Evolutionary conservation across 2,888 invertebrate genomes (phyloP), one percentile per base, ranked within the genome.

Genomic region (Lepidonotus clava): DNA sequence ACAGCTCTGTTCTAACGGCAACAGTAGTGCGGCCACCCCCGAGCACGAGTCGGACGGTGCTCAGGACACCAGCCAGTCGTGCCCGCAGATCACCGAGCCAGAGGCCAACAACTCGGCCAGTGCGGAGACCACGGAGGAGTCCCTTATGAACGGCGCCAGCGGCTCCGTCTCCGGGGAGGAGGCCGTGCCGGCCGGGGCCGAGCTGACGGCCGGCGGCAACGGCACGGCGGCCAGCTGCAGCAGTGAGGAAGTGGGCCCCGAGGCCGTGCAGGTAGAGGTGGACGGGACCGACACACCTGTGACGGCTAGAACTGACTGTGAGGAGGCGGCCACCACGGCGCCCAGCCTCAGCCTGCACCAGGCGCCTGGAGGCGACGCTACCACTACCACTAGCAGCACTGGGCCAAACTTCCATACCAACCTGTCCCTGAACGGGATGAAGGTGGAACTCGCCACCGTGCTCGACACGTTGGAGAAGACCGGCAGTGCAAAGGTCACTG

Each of bases 371-470:
- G 34, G 85, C 18, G 85, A 85, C 67, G 46, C 85, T 18, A 71
- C 61, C 67, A 85, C 71, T 32, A 56, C 87, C 41, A 34, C 85
- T 18, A 71, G 40, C 67, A 85, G 46, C 34, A 56, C 87, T 46
- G 91, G 91, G 87, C 93, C 93, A 14, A 91, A 92, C 84, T 92
- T 92, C 87, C 91, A 92, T 88, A 91, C 92, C 18, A 90, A 90
- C 83, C 87, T 92, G 18, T 90, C 92, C 34, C 87, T 92, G 85
- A 93, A 93, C 89, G 93, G 93, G 77, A 89, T 93, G 87, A 92
- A 92, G 53, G 91, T 91, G 85, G 93, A 93, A 86, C 88, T 93
- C 85, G 92, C 92, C 46, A 92, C 90, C 88, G 91, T 91, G 40
- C 90, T 93, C 77, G 92, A 91, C 84, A 91, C 90, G 51, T 89